phyloP scores from a whole-genome alignment of 2,888 invertebrate species.

The Archips xylosteana region DNA sequence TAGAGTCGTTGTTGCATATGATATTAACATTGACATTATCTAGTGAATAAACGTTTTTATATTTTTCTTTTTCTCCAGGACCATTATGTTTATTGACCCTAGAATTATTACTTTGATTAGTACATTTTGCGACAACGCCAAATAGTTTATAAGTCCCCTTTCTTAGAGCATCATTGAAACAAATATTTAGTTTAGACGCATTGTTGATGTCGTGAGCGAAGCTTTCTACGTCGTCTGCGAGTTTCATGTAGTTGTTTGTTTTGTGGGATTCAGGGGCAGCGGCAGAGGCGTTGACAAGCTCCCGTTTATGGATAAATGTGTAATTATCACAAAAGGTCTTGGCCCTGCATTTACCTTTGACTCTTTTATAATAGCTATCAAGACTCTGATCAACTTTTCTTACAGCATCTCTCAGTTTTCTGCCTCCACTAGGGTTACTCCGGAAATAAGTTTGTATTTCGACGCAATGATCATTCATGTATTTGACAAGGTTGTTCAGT shows the following conservation, averaged over 20 bases:
- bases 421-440: constrained; percentile 72
- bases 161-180: constrained; percentile 50
- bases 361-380: constrained; percentile 69
- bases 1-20: constrained; percentile 54
- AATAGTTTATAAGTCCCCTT: constrained; percentile 50
- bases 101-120: constrained; percentile 42
- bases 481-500: constrained; percentile 67
- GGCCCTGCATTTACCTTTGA: constrained; percentile 70
- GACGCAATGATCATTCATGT: constrained; percentile 71
- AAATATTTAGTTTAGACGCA: constrained; percentile 46
- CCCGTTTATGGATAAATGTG: constrained; percentile 63
- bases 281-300: constrained; percentile 30
- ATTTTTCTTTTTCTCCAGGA: neutral
- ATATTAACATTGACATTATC: constrained; percentile 72
- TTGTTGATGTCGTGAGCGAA: constrained; percentile 54
- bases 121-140: constrained; percentile 49
- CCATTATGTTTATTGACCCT: constrained; percentile 31
- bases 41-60: constrained; percentile 62
- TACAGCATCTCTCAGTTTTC: constrained; percentile 66
- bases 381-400: constrained; percentile 65
- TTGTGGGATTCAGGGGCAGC: neutral
- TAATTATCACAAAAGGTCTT: constrained; percentile 62
- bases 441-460: constrained; percentile 75
- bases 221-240: constrained; percentile 35
- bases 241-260: neutral